Evolutionary conservation across 1,140 invertebrate species (phyloP).

Genomic region (Mizuhopecten yessoensis): DNA sequence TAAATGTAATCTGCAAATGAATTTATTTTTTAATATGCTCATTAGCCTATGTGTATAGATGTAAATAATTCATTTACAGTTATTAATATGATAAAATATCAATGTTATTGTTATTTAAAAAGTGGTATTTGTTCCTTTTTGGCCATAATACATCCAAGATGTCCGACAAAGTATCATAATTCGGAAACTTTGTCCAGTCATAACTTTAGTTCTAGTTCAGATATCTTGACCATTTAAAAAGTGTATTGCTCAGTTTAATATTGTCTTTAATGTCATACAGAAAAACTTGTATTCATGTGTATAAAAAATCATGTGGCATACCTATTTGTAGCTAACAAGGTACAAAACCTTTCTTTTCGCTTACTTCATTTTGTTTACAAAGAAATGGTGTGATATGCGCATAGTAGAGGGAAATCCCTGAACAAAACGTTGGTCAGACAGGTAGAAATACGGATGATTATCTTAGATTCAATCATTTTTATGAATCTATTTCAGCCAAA

Average conservation of each 20-base stretch:
- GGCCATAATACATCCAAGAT: background rate
- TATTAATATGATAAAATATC: background rate
- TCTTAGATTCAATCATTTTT: too few relatives aligned
- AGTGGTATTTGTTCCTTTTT: background rate
- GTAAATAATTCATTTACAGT: background rate
- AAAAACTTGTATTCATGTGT: background rate
- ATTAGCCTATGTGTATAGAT: background rate
- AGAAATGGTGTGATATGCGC: too few relatives aligned
- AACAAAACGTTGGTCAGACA: too few relatives aligned
- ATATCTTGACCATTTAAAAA: background rate
- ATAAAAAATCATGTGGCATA: background rate
- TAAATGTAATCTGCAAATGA: background rate
- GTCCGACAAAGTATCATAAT: too few relatives aligned
- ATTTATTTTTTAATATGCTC: background rate
- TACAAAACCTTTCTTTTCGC: too few relatives aligned
- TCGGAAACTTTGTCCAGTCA: background rate
- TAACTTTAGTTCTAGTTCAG: background rate
- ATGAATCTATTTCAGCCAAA: too few relatives aligned
- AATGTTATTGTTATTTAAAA: background rate
- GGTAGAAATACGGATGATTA: too few relatives aligned
- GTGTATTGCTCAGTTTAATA: background rate
- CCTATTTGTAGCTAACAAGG: background rate
- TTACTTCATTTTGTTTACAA: too few relatives aligned
- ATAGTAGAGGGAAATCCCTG: too few relatives aligned
- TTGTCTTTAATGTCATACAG: background rate